A percentile compares a stretch with the other conserved stretches of the same genome.
These are phyloP conservation scores for Muscina levida DNA, from an alignment of 2,888 invertebrate species.

Conservation along the genomic window DNA sequence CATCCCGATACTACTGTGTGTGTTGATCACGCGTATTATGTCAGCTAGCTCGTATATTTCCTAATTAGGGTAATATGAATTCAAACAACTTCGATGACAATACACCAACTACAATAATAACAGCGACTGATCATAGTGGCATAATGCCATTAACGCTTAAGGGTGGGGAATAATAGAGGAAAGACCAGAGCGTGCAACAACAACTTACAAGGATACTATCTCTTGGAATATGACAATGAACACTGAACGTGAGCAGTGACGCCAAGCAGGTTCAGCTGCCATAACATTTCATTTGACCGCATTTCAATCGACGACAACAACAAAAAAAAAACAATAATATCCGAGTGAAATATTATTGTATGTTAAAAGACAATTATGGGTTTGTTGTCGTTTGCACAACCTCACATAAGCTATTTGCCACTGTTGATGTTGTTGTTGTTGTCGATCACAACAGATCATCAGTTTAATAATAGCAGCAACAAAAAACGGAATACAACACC, in stretches of 20 bases:
- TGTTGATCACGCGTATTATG: no score
- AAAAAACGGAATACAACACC: not conserved
- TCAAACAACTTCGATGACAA: no score
- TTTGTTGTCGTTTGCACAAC: not conserved
- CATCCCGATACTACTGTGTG: no score
- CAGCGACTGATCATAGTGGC: not conserved
- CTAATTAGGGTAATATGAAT: no score
- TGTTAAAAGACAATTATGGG: constrained; percentile 55
- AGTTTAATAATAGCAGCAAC: constrained; percentile 49
- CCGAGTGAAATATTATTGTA: constrained; percentile 4
- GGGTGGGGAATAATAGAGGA: constrained; percentile 14
- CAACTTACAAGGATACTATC: not conserved
- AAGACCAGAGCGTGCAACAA: constrained; percentile 2
- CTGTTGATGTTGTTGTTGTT: constrained; percentile 8
- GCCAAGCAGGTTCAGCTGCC: constrained; percentile 61
- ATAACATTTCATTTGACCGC: constrained; percentile 62
- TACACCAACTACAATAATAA: no score
- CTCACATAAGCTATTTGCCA: constrained; percentile 40
- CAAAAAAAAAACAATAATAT: not conserved
- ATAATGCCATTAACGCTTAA: constrained; percentile 14
- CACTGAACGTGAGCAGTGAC: constrained; percentile 52
- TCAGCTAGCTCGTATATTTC: no score
- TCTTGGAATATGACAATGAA: constrained; percentile 39
- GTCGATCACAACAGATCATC: constrained; percentile 41
- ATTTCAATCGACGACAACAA: constrained; percentile 36